Percentiles rank a stretch among this genome's conserved stretches.
Evolutionary conservation across 1,140 invertebrate species (phyloP).

Genomic region (Hylaeus anthracinus): DNA sequence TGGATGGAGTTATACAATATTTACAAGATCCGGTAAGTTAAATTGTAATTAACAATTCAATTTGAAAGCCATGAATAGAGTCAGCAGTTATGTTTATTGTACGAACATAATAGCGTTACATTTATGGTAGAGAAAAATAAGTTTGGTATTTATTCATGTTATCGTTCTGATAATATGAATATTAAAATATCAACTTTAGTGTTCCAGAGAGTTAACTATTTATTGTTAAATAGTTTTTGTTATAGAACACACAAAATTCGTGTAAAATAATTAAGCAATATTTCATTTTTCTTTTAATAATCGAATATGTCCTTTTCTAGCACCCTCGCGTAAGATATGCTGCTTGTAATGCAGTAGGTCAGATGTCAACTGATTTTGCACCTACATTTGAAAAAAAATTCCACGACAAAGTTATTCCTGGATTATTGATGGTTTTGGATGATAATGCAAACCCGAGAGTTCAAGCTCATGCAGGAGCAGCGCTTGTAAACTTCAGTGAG

Average conservation of each 20-base stretch:
- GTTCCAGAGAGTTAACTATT: constrained; percentile 73
- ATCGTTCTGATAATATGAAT: constrained; percentile 70
- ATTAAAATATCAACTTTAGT: constrained; percentile 49
- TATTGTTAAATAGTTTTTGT: constrained; percentile 66
- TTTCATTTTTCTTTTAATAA: not conserved
- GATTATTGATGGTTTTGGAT: constrained; percentile 93
- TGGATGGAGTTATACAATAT: constrained; percentile 94
- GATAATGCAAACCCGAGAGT: constrained; percentile 96
- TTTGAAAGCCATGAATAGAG: constrained; percentile 65
- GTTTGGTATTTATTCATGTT: constrained; percentile 48
- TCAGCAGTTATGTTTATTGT: constrained; percentile 63
- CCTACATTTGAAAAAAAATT: constrained; percentile 98
- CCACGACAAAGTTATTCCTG: constrained; percentile 96
- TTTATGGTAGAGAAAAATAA: constrained; percentile 71
- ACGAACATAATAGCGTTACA: constrained; percentile 67
- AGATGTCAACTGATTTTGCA: constrained; percentile 99
- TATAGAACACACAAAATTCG: constrained; percentile 66
- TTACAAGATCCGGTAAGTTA: constrained; percentile 90
- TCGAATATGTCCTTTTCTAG: constrained; percentile 76
- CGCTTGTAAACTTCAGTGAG: constrained; percentile 99
- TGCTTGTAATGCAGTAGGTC: constrained; percentile 99
- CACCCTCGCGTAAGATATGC: constrained; percentile 97
- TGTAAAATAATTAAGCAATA: not conserved
- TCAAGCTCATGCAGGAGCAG: constrained; percentile 95
- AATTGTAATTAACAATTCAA: constrained; percentile 4